phyloP scores from a whole-genome alignment of 1,140 invertebrate genomes.

The Brachionus calyciflorus region DNA sequence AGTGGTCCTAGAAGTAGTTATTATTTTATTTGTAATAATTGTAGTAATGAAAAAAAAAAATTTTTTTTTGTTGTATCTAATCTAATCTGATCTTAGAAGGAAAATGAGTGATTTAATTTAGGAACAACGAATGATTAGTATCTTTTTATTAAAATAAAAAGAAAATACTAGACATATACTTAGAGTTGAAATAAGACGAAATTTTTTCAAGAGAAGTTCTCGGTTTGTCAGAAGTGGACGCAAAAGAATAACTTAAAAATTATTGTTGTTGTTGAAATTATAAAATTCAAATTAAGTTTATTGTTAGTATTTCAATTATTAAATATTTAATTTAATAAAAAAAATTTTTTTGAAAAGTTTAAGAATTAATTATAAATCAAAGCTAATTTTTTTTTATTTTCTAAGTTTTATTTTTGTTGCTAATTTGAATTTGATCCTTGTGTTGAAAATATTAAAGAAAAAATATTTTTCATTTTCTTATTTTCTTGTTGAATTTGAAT shows the following conservation, averaged over 20 bases:
- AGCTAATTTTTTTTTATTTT: constrained; percentile 7
- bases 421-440: constrained; percentile 12
- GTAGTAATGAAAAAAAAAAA: constrained; percentile 2
- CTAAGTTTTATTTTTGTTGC: background rate
- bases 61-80: background rate
- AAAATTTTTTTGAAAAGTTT: too few relatives aligned
- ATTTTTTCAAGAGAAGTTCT: too few relatives aligned
- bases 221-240: too few relatives aligned
- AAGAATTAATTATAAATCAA: constrained; percentile 10
- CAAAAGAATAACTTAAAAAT: background rate
- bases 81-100: constrained; percentile 16
- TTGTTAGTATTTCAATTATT: background rate
- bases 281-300: constrained; percentile 36
- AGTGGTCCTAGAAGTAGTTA: too few relatives aligned
- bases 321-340: constrained; percentile 40
- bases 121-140: too few relatives aligned
- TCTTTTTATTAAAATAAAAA: too few relatives aligned
- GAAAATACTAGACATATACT: too few relatives aligned
- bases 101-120: background rate
- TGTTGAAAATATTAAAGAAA: constrained; percentile 27
- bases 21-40: background rate
- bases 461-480: too few relatives aligned
- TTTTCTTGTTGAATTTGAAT: too few relatives aligned
- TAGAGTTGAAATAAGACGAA: too few relatives aligned
- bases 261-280: constrained; percentile 30